Evolutionary conservation across 2,113 vertebrate genomes (phyloP).

Genomic region (Paralichthys olivaceus): DNA sequence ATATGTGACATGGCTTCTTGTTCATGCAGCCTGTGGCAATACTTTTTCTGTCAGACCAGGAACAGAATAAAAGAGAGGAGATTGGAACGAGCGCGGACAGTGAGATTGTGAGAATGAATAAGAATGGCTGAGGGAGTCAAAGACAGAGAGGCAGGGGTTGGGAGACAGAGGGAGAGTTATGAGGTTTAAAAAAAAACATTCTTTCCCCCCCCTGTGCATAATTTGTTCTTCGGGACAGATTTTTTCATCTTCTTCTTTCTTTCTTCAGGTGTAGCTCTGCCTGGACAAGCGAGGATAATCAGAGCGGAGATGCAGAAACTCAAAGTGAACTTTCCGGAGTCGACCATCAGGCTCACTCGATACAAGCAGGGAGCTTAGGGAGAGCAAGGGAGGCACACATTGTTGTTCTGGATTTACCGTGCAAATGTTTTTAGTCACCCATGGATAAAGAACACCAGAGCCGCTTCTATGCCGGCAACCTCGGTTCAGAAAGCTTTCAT

Average conservation of each 20-base stretch:
- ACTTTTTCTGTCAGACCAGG: constrained; percentile 31
- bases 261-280: constrained; percentile 40
- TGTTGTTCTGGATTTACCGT: constrained; percentile 67
- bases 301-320: constrained; percentile 63
- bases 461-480: constrained; percentile 48
- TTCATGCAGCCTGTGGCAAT: constrained; percentile 15
- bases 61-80: constrained; percentile 40
- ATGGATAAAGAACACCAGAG: constrained; percentile 63
- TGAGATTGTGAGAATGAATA: constrained; percentile 38
- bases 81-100: constrained; percentile 30
- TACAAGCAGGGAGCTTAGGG: constrained; percentile 46
- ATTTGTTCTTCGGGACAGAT: constrained; percentile 24
- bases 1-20: background rate
- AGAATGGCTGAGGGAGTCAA: constrained; percentile 20
- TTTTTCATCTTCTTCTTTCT: background rate
- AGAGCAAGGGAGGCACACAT: constrained; percentile 42
- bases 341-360: constrained; percentile 31
- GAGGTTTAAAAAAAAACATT: background rate
- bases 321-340: constrained; percentile 70
- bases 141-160: constrained; percentile 25
- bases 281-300: constrained; percentile 54
- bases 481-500: constrained; percentile 47
- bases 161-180: constrained; percentile 21
- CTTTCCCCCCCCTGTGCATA: constrained; percentile 18
- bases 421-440: constrained; percentile 67